Base-by-base conservation (phyloP, 2,888 invertebrate species). In the Leptinotarsa tumamoca region DNA sequence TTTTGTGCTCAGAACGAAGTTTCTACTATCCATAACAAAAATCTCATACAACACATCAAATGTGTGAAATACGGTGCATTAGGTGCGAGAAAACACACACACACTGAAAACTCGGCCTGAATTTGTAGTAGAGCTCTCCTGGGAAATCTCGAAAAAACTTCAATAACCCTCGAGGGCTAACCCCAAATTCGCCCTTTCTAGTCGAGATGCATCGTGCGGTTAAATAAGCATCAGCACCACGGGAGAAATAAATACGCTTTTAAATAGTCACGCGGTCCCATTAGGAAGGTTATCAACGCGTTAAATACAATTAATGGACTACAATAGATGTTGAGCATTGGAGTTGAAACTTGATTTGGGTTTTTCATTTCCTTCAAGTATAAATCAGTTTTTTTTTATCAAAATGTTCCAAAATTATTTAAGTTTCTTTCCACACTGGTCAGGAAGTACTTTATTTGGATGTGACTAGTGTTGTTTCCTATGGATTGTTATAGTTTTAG, bases 181-280 rank as follows among this genome's bases (percentile, higher is more conserved):
- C 56, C 70, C 70, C 21, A 58, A 70, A 58, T 61, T 21, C 50
- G 70, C 49, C 58, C 70, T 70, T 70, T 49, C 70, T 58, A 58
- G 17, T 33, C n/a, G 70, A 58, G 63, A 70, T 70, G 70, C 70
- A 70, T 56, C 61, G 58, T 70, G 70, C 70, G 70, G 70, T 70
- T 61, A 70, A 70, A 50, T 58, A 70, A 70, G 58, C 70, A 70
- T 58, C 58, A 58, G 43, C 21, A 43, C 14, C 70, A 15, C 10
- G 70, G 70, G 70, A 58, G 58, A 27, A 49, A 70, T 70, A 70
- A 70, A 58, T 70, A 56, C 50, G 70, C 23, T 70, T 70, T 58
- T 70, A 70, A 70, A 61, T 56, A 70, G 61, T 70, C 70, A 70
- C 58, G 70, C 58, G 70, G 50, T 70, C 70, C 54, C 70, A 33